Percentiles rank a stretch among this genome's conserved stretches.
phyloP scores from a whole-genome alignment of 2,113 vertebrate species.

The Oophaga pumilio region DNA sequence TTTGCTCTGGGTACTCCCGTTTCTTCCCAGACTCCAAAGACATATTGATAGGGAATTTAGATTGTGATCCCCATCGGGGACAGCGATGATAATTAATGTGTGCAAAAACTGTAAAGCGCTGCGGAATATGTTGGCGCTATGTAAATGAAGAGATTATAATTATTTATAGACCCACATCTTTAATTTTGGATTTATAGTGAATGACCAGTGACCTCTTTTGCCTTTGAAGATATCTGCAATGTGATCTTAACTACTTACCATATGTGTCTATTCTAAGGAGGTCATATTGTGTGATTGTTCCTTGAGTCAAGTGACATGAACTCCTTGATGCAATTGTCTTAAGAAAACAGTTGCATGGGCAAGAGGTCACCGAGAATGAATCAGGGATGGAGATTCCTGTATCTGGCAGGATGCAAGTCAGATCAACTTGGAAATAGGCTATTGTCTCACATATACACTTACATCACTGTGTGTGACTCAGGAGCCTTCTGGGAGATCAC shows the following conservation, averaged over 20 bases:
- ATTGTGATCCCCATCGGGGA: too few relatives aligned
- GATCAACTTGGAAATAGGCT: conserved; percentile 42
- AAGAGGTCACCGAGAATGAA: conserved; percentile 33
- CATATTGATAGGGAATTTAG: too few relatives aligned
- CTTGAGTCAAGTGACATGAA: conserved; percentile 20
- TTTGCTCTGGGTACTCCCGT: too few relatives aligned
- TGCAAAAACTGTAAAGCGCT: too few relatives aligned
- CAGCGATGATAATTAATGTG: too few relatives aligned
- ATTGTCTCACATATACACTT: conserved; percentile 40
- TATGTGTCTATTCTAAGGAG: background rate
- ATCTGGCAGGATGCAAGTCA: conserved; percentile 46
- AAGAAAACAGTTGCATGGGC: conserved; percentile 18
- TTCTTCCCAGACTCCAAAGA: too few relatives aligned
- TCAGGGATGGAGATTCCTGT: conserved; percentile 14
- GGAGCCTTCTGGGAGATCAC: background rate
- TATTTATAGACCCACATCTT: background rate
- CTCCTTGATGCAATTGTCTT: conserved; percentile 27
- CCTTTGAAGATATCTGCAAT: background rate
- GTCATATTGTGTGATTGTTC: conserved; percentile 29
- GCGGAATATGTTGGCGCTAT: too few relatives aligned
- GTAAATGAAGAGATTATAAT: too few relatives aligned
- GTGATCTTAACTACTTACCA: conserved; percentile 11
- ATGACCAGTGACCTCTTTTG: conserved; percentile 13
- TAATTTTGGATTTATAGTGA: background rate
- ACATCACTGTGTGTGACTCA: conserved; percentile 37